Conservation (phyloP, 2,113 vertebrate genomes). For the Misgurnus anguillicaudatus region DNA sequence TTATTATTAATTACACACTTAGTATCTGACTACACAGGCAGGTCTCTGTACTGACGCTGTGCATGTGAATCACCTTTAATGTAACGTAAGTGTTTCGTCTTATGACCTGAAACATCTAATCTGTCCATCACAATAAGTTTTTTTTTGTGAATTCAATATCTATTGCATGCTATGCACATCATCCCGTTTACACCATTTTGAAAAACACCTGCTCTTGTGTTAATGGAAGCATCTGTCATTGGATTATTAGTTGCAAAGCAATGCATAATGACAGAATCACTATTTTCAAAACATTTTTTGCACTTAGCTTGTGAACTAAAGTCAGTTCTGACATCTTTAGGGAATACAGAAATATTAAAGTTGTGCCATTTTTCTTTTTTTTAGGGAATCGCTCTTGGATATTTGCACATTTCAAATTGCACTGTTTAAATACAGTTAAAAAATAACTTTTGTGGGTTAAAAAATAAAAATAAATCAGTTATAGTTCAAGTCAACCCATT, state of each 20-base stretch:
- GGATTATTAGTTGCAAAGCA: not conserved
- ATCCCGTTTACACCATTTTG: slow-evolving; percentile 11
- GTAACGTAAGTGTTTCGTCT: not conserved
- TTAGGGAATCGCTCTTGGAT: too few species aligned
- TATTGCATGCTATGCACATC: not conserved
- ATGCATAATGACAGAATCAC: not conserved
- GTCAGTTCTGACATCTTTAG: not conserved
- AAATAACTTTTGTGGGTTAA: too few species aligned
- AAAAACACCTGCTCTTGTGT: slow-evolving; percentile 8
- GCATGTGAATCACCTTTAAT: not conserved
- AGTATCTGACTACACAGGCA: slow-evolving; percentile 3
- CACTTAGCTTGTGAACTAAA: slow-evolving; percentile 15
- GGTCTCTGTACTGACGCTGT: not conserved
- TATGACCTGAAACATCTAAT: not conserved
- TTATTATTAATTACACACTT: slow-evolving; percentile 23
- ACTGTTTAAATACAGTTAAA: too few species aligned
- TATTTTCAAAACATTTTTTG: not conserved
- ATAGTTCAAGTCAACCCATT: too few species aligned
- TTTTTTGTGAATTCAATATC: not conserved
- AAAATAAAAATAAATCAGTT: too few species aligned
- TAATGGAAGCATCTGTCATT: slow-evolving; percentile 13
- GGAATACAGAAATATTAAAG: not conserved
- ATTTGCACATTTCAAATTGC: too few species aligned
- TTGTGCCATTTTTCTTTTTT: too few species aligned
- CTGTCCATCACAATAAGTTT: not conserved